Percentiles rank a stretch among this genome's conserved stretches.
phyloP scores from a whole-genome alignment of 30 jellyfish, hydroid and myxozoan species.

The Nemopilema nomurai region DNA sequence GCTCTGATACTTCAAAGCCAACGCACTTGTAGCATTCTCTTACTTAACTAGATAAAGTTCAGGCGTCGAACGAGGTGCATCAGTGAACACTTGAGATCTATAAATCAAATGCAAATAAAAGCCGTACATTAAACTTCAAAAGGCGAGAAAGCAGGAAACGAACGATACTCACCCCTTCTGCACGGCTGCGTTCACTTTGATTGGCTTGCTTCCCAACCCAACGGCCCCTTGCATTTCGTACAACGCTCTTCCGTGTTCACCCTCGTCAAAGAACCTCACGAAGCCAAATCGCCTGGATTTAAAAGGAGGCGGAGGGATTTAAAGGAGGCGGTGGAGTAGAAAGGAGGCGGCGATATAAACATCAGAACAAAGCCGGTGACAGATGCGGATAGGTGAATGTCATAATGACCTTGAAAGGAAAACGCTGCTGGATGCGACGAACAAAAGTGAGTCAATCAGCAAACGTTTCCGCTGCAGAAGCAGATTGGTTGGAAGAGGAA shows the following conservation, averaged over 20 bases:
- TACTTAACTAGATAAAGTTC: too few species aligned
- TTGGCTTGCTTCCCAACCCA: slow-evolving; percentile 84
- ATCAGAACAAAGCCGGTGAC: neutral
- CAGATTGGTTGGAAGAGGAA: too few species aligned
- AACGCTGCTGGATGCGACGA: neutral
- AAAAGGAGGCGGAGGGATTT: neutral
- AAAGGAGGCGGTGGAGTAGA: slow-evolving; percentile 7
- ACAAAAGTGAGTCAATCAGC: neutral
- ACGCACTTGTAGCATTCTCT: too few species aligned
- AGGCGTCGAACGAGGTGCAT: too few species aligned
- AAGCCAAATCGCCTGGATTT: slow-evolving; percentile 85
- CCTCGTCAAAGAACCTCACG: slow-evolving; percentile 89
- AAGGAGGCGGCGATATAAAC: neutral
- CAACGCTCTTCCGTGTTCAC: slow-evolving; percentile 75
- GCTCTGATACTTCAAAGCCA: too few species aligned
- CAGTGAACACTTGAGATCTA: too few species aligned
- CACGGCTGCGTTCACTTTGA: slow-evolving; percentile 80
- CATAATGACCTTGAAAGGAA: too few species aligned
- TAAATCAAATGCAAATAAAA: too few species aligned
- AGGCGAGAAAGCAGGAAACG: neutral
- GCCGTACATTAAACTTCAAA: too few species aligned
- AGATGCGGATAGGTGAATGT: neutral
- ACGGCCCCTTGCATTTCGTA: slow-evolving; percentile 87
- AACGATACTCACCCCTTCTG: slow-evolving; percentile 53
- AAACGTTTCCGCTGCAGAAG: too few species aligned